phyloP scores from a whole-genome alignment of 64 coral and sea anemone species.

The Stichodactyla helianthus region DNA sequence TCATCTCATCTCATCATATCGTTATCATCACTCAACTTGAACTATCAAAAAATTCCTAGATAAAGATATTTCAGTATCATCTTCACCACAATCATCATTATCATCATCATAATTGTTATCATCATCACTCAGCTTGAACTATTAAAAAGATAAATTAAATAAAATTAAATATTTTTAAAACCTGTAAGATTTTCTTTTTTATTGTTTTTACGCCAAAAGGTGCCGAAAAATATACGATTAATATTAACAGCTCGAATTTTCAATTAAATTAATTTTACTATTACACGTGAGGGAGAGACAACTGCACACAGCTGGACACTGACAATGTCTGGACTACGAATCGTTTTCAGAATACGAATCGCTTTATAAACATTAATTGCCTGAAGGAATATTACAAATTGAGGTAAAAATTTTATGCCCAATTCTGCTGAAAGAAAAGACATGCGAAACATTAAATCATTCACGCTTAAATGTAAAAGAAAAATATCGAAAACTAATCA shows the following conservation, averaged over 20 bases:
- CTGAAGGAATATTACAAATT: neutral
- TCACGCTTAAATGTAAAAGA: neutral
- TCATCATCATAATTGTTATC: neutral
- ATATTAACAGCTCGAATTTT: neutral
- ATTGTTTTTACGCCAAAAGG: neutral
- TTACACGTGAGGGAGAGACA: neutral
- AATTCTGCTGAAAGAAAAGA: neutral
- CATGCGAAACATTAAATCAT: neutral
- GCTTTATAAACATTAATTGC: neutral
- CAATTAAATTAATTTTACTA: neutral
- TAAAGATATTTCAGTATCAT: no score
- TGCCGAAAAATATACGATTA: neutral
- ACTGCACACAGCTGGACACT: neutral
- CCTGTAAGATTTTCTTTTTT: neutral
- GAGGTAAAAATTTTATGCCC: neutral
- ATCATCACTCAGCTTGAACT: neutral
- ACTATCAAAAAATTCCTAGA: neutral
- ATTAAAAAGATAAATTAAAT: neutral
- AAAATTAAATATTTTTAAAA: neutral
- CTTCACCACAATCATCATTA: neutral
- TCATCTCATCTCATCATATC: neutral
- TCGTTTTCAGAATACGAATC: neutral
- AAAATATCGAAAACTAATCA: neutral
- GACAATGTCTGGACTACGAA: neutral
- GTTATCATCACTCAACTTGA: neutral